phyloP scores from a whole-genome alignment of 2,113 vertebrate genomes.

The Dicerorhinus sumatrensis region DNA sequence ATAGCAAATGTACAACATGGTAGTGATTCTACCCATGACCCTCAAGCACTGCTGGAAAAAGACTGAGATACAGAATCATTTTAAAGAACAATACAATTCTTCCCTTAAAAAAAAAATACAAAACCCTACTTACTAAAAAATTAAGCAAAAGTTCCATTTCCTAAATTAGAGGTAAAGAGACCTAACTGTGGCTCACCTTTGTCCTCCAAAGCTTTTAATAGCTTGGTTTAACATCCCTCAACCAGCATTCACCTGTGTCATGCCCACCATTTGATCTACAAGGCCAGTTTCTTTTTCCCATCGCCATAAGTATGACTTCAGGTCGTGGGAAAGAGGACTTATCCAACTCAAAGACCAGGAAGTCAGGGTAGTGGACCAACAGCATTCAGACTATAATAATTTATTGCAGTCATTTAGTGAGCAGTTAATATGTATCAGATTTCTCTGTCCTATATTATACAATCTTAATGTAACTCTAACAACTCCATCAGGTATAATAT shows the following conservation, averaged over 20 bases:
- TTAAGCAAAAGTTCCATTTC: background rate
- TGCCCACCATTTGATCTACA: background rate
- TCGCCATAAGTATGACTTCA: background rate
- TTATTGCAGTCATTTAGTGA: background rate
- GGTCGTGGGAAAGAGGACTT: background rate
- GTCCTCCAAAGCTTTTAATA: background rate
- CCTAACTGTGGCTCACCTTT: constrained; percentile 62
- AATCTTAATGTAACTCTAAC: background rate
- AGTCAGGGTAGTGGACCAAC: background rate
- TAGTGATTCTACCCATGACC: background rate
- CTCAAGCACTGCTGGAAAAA: background rate
- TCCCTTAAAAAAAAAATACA: background rate
- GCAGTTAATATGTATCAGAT: background rate
- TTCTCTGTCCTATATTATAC: background rate
- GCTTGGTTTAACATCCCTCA: background rate
- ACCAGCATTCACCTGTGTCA: background rate
- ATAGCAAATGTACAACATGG: background rate
- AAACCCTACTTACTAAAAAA: background rate
- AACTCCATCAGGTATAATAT: background rate
- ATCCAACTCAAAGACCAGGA: background rate
- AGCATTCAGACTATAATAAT: background rate
- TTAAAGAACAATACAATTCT: background rate
- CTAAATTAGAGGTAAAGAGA: background rate
- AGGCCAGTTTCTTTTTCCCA: background rate
- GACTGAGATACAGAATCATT: background rate